These are phyloP conservation scores for Sminthopsis crassicaudata DNA, from an alignment of 2,113 vertebrate species.

Conservation along the genomic window DNA sequence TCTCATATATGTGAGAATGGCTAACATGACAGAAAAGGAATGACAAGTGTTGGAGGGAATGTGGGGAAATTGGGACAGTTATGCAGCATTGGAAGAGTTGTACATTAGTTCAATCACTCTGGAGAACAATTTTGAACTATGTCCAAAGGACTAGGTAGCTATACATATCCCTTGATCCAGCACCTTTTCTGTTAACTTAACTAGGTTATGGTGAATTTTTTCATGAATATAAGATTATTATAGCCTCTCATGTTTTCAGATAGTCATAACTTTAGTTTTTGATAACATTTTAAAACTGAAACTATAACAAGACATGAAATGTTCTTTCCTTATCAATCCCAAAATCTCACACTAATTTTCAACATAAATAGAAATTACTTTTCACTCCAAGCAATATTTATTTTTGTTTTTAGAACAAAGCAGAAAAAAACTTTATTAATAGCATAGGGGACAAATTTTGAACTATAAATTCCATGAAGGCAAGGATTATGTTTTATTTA, in stretches of 20 bases:
- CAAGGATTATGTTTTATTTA: not conserved
- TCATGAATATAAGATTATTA: not conserved
- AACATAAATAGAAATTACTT: constrained; percentile 4
- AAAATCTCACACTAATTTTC: constrained; percentile 19
- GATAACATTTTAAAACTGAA: constrained; percentile 33
- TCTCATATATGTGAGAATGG: too few relatives aligned
- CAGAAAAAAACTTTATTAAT: not conserved
- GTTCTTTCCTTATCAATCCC: not conserved
- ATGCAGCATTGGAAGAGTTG: too few relatives aligned
- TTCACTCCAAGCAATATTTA: not conserved
- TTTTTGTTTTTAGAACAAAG: not conserved
- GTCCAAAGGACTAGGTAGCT: not conserved
- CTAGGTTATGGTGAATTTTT: not conserved
- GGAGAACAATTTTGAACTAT: not conserved
- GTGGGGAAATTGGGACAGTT: too few relatives aligned
- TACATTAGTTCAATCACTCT: too few relatives aligned
- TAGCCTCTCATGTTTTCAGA: not conserved
- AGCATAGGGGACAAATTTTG: not conserved
- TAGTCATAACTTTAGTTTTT: not conserved
- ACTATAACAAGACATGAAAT: not conserved
- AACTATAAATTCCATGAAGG: not conserved
- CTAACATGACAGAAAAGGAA: too few relatives aligned
- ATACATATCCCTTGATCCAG: not conserved
- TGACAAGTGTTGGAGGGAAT: too few relatives aligned
- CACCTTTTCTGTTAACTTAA: not conserved